phyloP scores from a whole-genome alignment of 2,113 vertebrate genomes.

The Triplophysa rosa region DNA sequence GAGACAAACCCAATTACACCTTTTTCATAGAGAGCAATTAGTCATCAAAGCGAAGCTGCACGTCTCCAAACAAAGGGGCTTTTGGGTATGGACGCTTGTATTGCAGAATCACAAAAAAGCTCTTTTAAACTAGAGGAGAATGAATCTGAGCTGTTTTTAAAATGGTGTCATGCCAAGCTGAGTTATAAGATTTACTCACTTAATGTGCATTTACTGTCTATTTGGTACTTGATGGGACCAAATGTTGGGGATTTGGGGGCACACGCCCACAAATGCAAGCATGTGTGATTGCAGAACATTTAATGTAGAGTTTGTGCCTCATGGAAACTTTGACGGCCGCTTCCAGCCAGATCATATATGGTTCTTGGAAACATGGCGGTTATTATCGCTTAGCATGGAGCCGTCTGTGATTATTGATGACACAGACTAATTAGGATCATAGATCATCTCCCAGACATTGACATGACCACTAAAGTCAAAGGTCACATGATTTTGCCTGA shows the following conservation, averaged over 20 bases:
- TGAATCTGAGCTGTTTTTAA: slow-evolving; percentile 55
- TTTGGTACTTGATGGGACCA: slow-evolving; percentile 48
- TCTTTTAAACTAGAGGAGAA: slow-evolving; percentile 59
- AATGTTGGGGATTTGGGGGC: background rate
- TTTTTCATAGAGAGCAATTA: slow-evolving; percentile 26
- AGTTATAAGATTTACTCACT: slow-evolving; percentile 52
- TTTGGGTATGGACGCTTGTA: slow-evolving; percentile 44
- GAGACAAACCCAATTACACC: background rate
- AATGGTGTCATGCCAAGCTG: slow-evolving; percentile 60
- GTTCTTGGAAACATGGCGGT: slow-evolving; percentile 15
- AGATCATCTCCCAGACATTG: slow-evolving; percentile 46
- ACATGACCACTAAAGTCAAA: slow-evolving; percentile 43
- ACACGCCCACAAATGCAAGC: slow-evolving; percentile 21
- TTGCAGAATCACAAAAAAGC: slow-evolving; percentile 51
- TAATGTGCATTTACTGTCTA: slow-evolving; percentile 61
- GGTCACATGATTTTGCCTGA: slow-evolving; percentile 57
- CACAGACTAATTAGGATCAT: slow-evolving; percentile 45
- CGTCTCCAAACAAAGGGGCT: slow-evolving; percentile 64
- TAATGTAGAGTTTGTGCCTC: slow-evolving; percentile 30
- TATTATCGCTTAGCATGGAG: slow-evolving; percentile 37
- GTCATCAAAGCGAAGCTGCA: slow-evolving; percentile 63
- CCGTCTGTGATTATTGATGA: slow-evolving; percentile 44
- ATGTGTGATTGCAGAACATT: background rate
- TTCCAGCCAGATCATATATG: slow-evolving; percentile 25
- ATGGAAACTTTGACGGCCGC: slow-evolving; percentile 41